Evolutionary conservation across 2,888 invertebrate genomes (phyloP), one percentile per base, ranked within the genome.

Genomic region (Sussaba pulchella): DNA sequence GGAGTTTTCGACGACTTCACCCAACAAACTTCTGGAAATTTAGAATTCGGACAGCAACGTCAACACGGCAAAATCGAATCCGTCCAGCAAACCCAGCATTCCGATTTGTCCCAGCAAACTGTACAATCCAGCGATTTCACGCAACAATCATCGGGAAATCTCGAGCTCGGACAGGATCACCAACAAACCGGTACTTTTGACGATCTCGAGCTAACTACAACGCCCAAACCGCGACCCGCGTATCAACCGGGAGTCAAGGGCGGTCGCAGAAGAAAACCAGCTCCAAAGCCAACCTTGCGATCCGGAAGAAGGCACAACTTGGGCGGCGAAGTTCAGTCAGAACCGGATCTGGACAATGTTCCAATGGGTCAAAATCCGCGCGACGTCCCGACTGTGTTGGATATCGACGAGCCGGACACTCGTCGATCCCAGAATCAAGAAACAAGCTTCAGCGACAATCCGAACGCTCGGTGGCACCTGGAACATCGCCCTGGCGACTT

Each of bases 401-500:
- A 77, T 36, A 41, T 81, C 8, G 79, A 84, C 14, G 72, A 80
- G 19, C 64, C 14, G 6, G 57, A 57, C 9, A 10, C 14, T 10
- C 41, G 39, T 1, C 2, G n/a, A 19, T 19, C 12, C n/a, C 64
- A 24, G 19, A 73, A 41, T 54, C 67, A 26, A 10, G 43, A 5
- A 54, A 39, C 67, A 6, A 39, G 19, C 21, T n/a, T 17, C 14
- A 41, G 6, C 1, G 52, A 54, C 24, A 39, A 45, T 63, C 69
- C 63, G 0, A 54, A 61, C 10, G 17, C 17, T 12, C 82, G 85
- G 10, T 89, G 89, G 88, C 89, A 88, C 66, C 83, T 82, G 19
- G 85, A 75, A 3, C 89, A 88, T 64, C 82, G 85, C 45, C 85
- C 87, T 21, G 83, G 83, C 47, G 88, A 88, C 67, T 77, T 87